A percentile compares a stretch with the other conserved stretches of the same genome.
Evolutionary conservation across 1,140 invertebrate genomes (phyloP).

Genomic region (Drosophila repleta): DNA sequence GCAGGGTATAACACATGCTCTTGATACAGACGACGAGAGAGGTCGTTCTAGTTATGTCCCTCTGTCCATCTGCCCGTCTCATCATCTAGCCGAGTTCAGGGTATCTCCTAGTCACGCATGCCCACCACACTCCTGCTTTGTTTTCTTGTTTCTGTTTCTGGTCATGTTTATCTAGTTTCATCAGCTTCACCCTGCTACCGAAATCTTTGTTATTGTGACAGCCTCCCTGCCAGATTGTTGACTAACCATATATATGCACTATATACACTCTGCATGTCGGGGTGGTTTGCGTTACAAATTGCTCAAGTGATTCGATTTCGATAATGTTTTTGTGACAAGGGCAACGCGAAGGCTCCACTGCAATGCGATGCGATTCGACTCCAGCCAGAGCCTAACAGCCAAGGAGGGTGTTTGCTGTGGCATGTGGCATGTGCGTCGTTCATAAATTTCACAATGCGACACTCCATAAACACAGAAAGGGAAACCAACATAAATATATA

Average conservation of each 20-base stretch:
- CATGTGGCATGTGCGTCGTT: constrained; percentile 31
- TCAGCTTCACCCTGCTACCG: constrained; percentile 12
- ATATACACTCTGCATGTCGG: neutral
- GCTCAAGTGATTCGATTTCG: constrained; percentile 71
- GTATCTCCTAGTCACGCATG: too few species aligned
- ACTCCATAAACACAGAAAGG: constrained; percentile 65
- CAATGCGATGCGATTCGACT: neutral
- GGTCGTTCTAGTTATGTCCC: too few species aligned
- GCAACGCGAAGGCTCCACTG: constrained; percentile 10
- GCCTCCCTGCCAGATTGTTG: constrained; percentile 26
- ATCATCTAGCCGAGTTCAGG: too few species aligned
- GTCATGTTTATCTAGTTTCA: constrained; percentile 33
- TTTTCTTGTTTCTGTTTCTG: neutral
- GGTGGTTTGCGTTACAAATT: constrained; percentile 64
- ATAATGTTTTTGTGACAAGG: constrained; percentile 44
- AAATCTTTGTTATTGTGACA: constrained; percentile 36
- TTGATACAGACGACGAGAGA: too few species aligned
- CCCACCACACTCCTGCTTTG: too few species aligned
- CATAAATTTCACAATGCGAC: constrained; percentile 56
- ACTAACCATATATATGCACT: neutral
- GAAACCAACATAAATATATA: constrained; percentile 24
- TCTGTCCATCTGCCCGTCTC: too few species aligned
- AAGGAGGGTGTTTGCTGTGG: constrained; percentile 5
- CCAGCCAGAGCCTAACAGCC: neutral
- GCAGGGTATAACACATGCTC: too few species aligned